Base-by-base conservation (phyloP, 2,888 invertebrate genomes). In the Aricia artaxerxes region DNA sequence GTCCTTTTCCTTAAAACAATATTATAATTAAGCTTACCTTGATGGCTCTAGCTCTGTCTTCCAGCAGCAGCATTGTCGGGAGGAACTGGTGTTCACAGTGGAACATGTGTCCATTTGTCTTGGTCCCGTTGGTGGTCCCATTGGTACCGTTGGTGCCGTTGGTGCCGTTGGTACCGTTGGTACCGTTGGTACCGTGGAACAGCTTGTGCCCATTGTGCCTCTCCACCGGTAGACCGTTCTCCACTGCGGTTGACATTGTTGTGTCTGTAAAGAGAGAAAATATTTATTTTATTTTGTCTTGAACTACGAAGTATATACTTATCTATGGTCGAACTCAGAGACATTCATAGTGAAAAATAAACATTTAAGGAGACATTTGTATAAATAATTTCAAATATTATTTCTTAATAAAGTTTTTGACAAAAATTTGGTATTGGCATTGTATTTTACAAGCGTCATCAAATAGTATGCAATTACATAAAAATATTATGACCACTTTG, bases 41-140 rank as follows among this genome's bases (percentile, higher is more conserved):
- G 73, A 88, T 86, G 2, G 92, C 90, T n/a, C 90, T 85, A 2
- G 85, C 84, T 16, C 84, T 86, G 84, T 94, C 93, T 2, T 91
- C 89, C 0, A 94, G 85, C 64, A 85, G 81, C 69, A 94, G 86
- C 4, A 90, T 85, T 1, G 89, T 87, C 3, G 94, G 93, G 82
- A 92, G 87, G 86, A 94, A 93, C 87, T 87, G 87, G 16, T 89
- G 86, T 78, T 89, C 89, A 91, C 92, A 92, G 7, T 81, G 73
- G n/a, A 82, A 80, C 69, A 69, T 69, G 38, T 69, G 69, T 16
- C 69, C 69, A 38, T 69, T 69, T 13, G 38, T 69, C 13, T 69
- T 69, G 69, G 80, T 75, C 40, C 82, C 83, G 69, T 82, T 78
- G n/a, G 49, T 40, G 24, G 81, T 81, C 44, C 80, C 82, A 6